Percentiles rank a stretch among this genome's conserved stretches.
phyloP scores from a whole-genome alignment of 1,140 invertebrate genomes.

The Drosophila sulfurigaster region DNA sequence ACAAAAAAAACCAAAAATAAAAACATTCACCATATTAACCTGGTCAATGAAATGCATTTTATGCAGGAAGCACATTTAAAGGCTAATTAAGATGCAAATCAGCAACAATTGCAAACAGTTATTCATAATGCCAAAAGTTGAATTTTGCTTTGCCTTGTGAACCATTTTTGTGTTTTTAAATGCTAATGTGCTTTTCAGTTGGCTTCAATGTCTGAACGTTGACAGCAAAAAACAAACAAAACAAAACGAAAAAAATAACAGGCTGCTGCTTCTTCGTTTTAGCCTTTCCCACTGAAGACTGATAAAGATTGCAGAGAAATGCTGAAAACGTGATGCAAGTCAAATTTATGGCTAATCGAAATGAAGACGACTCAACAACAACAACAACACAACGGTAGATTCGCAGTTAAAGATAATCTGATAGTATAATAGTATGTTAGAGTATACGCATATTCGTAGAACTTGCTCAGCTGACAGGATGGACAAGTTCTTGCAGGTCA shows the following conservation, averaged over 20 bases:
- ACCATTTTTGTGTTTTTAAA: conserved; percentile 8
- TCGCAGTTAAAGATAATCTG: conserved; percentile 49
- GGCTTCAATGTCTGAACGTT: conserved; percentile 3
- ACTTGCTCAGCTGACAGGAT: conserved; percentile 24
- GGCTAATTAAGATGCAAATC: conserved; percentile 60
- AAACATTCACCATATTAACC: background rate
- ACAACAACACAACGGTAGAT: conserved; percentile 30
- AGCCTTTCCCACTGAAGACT: conserved; percentile 18
- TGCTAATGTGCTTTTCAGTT: conserved; percentile 11
- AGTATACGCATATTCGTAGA: conserved; percentile 23
- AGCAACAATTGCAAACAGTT: conserved; percentile 19
- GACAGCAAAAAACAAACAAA: background rate
- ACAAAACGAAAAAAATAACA: too few species aligned
- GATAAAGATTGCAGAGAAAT: conserved; percentile 69
- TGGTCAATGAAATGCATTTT: conserved; percentile 22
- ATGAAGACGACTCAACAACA: conserved; percentile 36
- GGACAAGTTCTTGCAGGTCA: conserved; percentile 43
- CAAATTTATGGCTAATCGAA: conserved; percentile 78
- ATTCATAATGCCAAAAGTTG: conserved; percentile 40
- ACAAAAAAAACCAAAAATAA: background rate
- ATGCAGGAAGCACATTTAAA: conserved; percentile 31
- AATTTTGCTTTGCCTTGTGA: conserved; percentile 18
- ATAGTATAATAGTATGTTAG: conserved; percentile 1
- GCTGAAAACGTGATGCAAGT: conserved; percentile 72
- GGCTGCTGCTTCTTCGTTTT: background rate